Evolutionary conservation across 2,888 invertebrate genomes (phyloP).

Genomic region (Cheilosia impressa): DNA sequence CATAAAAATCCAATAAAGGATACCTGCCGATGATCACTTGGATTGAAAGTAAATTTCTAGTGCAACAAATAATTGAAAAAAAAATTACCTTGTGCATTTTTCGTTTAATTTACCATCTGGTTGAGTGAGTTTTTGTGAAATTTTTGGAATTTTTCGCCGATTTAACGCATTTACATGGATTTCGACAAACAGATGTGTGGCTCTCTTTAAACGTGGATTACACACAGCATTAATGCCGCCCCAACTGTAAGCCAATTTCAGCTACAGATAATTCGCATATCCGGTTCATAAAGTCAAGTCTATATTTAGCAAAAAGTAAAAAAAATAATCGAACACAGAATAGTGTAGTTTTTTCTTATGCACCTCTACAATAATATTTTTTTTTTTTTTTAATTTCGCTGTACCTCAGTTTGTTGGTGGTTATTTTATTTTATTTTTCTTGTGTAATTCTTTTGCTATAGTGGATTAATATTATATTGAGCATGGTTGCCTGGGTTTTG

Average conservation of each 20-base stretch:
- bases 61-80: slow-evolving; percentile 9
- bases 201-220: slow-evolving; percentile 51
- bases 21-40: slow-evolving; percentile 61
- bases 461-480: slow-evolving; percentile 53
- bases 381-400: slow-evolving; percentile 49
- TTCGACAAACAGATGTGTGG: slow-evolving; percentile 67
- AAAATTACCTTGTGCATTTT: slow-evolving; percentile 37
- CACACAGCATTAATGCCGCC: slow-evolving; percentile 32
- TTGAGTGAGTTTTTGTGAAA: slow-evolving; percentile 62
- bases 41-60: slow-evolving; percentile 22
- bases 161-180: slow-evolving; percentile 51
- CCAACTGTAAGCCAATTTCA: slow-evolving; percentile 62
- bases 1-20: slow-evolving; percentile 35
- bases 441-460: slow-evolving; percentile 37
- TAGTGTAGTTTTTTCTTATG: slow-evolving; percentile 13
- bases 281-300: slow-evolving; percentile 73
- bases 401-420: slow-evolving; percentile 40
- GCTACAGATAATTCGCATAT: slow-evolving; percentile 71
- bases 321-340: slow-evolving; percentile 46
- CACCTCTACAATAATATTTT: slow-evolving; percentile 61
- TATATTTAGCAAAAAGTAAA: slow-evolving; percentile 67
- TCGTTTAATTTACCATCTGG: slow-evolving; percentile 41
- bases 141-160: slow-evolving; percentile 53
- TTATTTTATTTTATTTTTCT: slow-evolving; percentile 18
- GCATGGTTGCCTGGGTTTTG: slow-evolving; percentile 33